Evolutionary conservation across 2,797 vertebrate species (phyloP), one percentile per base, ranked within the genome.

Genomic region (Lindbergichthys nudifrons): DNA sequence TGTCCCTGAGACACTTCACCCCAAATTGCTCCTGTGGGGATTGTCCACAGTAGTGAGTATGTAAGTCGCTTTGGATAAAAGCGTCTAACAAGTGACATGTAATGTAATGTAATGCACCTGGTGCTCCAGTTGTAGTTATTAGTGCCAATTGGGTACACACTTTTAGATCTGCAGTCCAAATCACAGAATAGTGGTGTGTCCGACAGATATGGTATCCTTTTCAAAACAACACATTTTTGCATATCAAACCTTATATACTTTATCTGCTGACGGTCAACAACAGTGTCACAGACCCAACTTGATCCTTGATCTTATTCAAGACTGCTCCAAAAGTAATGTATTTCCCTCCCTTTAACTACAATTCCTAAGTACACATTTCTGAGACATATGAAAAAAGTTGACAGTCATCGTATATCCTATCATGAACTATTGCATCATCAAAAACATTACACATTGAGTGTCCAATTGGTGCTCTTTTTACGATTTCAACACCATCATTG

Each of bases 141-240:
- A 6, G 30, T n/a, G 9, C 2, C 3, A 60, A 21, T 52, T 26
- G 70, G 10, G 58, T 47, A 51, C 15, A 64, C 30, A 65, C 26
- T 79, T 73, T 19, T 10, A 47, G 21, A 41, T 46, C 11, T 39
- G n/a, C 43, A 65, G 58, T 58, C 47, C 30, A 42, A 75, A 61
- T 6, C 10, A 30, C 3, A 36, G 12, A 56, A 42, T 13, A 50
- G 23, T 53, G 16, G 18, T 42, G 42, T 3, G 15, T 32, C 19
- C 51, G 13, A 30, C 41, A 46, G 9, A 39, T 48, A 32, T 7
- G 32, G 32, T 32, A 5, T 32, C 32, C 1, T 32, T 32, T 5
- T 5, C 32, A 32, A 32, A 32, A 32, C 32, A 32, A 32, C 32
- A 5, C 1, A 8, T 32, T 3, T 30, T 32, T 32, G 19, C 54